phyloP scores from a whole-genome alignment of 2,113 vertebrate species.

The Seriola aureovittata region DNA sequence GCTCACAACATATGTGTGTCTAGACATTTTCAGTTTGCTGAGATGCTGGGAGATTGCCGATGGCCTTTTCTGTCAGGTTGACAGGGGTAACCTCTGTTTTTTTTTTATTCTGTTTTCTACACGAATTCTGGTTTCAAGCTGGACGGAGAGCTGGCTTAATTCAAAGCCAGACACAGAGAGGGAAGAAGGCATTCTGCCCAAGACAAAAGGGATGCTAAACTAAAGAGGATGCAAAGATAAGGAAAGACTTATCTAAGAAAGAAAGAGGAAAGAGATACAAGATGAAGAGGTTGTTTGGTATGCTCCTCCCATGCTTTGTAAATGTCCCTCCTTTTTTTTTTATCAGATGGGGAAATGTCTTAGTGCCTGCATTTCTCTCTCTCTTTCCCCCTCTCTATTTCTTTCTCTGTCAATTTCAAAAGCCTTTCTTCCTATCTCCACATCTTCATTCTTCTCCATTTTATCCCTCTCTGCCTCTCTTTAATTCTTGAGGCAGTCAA shows the following conservation, averaged over 20 bases:
- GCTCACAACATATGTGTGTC: conserved; percentile 18
- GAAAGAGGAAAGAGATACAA: background rate
- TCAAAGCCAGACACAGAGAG: conserved; percentile 17
- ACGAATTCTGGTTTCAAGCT: conserved; percentile 14
- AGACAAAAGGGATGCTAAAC: background rate
- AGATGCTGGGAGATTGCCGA: conserved; percentile 2
- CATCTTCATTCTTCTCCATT: conserved; percentile 57
- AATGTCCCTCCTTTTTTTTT: conserved; percentile 43
- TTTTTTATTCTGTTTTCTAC: conserved; percentile 4
- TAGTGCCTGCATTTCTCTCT: conserved; percentile 9
- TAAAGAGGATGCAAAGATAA: conserved; percentile 26
- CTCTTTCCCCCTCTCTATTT: background rate
- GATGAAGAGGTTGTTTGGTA: conserved; percentile 38
- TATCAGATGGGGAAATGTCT: conserved; percentile 56
- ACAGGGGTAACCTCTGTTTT: background rate
- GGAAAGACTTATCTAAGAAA: conserved; percentile 11
- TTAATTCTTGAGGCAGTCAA: conserved; percentile 61
- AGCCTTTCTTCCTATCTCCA: conserved; percentile 34
- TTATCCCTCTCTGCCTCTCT: conserved; percentile 44
- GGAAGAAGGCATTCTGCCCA: conserved; percentile 5
- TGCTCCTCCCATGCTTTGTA: conserved; percentile 40
- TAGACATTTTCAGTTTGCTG: conserved; percentile 16
- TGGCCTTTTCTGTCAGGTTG: conserved; percentile 20
- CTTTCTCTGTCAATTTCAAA: conserved; percentile 51
- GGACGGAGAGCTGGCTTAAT: conserved; percentile 14